Evolutionary conservation across 1,140 invertebrate genomes (phyloP), one percentile per base, ranked within the genome.

Genomic region (Papilio aristodemus): DNA sequence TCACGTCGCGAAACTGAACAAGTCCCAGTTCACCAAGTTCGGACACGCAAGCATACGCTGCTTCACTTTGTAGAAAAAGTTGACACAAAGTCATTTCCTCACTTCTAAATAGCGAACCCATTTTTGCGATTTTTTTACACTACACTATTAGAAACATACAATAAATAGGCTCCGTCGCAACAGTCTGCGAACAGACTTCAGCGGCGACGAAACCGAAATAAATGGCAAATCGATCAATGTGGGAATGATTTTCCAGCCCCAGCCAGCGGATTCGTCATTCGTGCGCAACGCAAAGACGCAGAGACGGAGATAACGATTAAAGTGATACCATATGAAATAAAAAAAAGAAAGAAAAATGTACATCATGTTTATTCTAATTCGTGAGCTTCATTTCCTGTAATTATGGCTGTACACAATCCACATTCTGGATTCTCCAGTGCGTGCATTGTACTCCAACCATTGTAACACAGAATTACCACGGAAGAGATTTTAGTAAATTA

Each of bases 11-110:
- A 91, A 98, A 98, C 91, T 98, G 97, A 9, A 98, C 97, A 32
- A 98, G 93, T n/a, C 97, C 97, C 69, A 98, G 92, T 93, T 98
- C 97, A 68, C 97, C 97, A 10, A 98, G 92, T 90, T 98, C 97
- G 10, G 97, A 97, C 68, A 98, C 97, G 93, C 97, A 98, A 32
- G 96, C 95, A 92, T 98, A 98, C 37, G 97, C 97, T 68, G 97
- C 97, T 93, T 98, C 97, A 89, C 96, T 97, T 92, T 98, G 97
- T 64, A 98, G 91, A 86, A 97, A 98, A 73, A 98, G 94, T 91
- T 98, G 97, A 94, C 97, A 97, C 88, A 98, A 93, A 83, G 96
- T 96, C 97, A 98, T 98, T 93, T 97, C 96, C 85, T 98, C 97
- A 93, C 97, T 97, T 70, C 97, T 94, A 91, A 98, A 98, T 83